Conservation (phyloP, 2,797 vertebrate genomes). For the Nasua narica region DNA sequence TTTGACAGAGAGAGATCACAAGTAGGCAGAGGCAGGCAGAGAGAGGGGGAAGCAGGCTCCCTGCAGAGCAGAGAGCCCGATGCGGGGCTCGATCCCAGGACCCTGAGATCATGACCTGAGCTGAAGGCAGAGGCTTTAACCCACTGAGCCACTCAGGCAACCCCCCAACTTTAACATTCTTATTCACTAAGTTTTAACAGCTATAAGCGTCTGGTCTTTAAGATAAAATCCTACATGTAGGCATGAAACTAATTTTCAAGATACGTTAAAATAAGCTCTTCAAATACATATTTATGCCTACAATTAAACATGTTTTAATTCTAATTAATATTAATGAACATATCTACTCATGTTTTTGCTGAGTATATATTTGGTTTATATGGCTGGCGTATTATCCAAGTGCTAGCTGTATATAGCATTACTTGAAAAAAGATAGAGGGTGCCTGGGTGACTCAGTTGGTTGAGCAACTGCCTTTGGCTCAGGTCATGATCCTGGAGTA, state of each 20-base stretch:
- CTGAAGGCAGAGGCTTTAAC: too few species aligned
- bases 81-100: too few species aligned
- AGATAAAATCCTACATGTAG: not conserved
- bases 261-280: not conserved
- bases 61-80: too few species aligned
- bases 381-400: not conserved
- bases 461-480: too few species aligned
- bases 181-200: not conserved
- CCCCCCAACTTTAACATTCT: not conserved
- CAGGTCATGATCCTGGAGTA: too few species aligned
- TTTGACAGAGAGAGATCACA: too few species aligned
- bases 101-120: too few species aligned
- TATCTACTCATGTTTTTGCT: not conserved
- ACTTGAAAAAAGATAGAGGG: too few species aligned
- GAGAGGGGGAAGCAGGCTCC: too few species aligned
- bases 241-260: not conserved
- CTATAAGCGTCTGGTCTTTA: not conserved
- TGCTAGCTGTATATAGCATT: not conserved
- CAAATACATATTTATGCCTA: not conserved
- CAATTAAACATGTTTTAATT: not conserved
- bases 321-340: not conserved
- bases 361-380: not conserved
- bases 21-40: too few species aligned
- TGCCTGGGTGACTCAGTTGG: too few species aligned
- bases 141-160: too few species aligned